phyloP scores from a whole-genome alignment of 2,888 invertebrate genomes.

The Cordilura impudica region DNA sequence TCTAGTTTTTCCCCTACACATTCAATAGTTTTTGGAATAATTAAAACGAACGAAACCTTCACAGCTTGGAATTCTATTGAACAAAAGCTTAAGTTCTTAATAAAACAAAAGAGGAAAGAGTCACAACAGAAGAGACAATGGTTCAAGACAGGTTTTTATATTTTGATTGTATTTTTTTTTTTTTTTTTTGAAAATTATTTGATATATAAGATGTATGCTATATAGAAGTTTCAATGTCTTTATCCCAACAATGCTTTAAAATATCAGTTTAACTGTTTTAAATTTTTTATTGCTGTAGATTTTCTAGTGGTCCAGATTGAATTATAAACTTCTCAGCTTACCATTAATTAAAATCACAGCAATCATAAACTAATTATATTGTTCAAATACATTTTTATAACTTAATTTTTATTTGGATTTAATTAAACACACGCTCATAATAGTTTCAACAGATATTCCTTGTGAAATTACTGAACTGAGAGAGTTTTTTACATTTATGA shows the following conservation, averaged over 20 bases:
- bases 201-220: neutral
- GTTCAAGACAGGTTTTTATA: slow-evolving; percentile 11
- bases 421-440: too few relatives aligned
- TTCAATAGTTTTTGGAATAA: slow-evolving; percentile 10
- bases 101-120: neutral
- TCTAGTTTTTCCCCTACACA: slow-evolving; percentile 4
- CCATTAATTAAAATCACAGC: neutral
- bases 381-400: too few relatives aligned
- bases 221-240: neutral
- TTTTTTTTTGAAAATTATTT: neutral
- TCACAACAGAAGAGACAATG: neutral
- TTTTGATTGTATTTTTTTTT: neutral
- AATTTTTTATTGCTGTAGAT: neutral
- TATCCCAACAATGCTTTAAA: neutral
- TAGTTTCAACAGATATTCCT: too few relatives aligned
- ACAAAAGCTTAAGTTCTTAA: slow-evolving; percentile 35
- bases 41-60: neutral
- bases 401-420: too few relatives aligned
- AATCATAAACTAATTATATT: neutral
- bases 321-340: neutral
- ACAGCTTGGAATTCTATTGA: neutral
- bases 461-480: too few relatives aligned
- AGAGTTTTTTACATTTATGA: too few relatives aligned
- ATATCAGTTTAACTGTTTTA: neutral
- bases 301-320: neutral